Evolutionary conservation across 2,888 invertebrate species (phyloP).

Genomic region (Yponomeuta sedellus): DNA sequence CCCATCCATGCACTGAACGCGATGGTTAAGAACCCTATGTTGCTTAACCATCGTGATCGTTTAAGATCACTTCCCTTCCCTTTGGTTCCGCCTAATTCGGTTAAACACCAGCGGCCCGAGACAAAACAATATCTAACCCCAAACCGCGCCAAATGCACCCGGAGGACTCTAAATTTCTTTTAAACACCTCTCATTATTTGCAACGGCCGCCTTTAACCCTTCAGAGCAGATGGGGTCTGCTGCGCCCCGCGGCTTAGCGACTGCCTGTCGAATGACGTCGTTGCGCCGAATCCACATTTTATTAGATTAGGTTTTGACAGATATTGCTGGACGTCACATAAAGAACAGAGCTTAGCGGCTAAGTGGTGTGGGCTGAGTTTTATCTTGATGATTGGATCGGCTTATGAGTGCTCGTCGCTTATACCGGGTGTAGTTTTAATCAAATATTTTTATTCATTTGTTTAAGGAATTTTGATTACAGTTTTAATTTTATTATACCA

Average conservation of each 20-base stretch:
- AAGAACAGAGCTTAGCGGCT: conserved; percentile 34
- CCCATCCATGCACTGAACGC: no score
- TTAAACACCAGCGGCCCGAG: conserved; percentile 27
- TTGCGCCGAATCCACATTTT: conserved; percentile 49
- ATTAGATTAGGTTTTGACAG: conserved; percentile 69
- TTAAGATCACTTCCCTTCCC: no score
- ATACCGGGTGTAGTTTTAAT: not conserved
- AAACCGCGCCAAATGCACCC: conserved; percentile 37
- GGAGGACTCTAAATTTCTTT: conserved; percentile 61
- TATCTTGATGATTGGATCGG: not conserved
- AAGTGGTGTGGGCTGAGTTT: conserved; percentile 1
- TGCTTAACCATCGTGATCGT: no score
- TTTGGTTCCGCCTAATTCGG: not conserved
- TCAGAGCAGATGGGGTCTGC: conserved; percentile 59
- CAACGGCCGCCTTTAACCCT: conserved; percentile 68
- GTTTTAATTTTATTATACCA: not conserved
- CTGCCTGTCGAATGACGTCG: conserved; percentile 43
- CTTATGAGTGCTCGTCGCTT: not conserved
- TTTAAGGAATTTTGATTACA: not conserved
- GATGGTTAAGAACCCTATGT: no score
- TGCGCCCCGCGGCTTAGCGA: conserved; percentile 28
- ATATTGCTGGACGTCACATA: conserved; percentile 61
- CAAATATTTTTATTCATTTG: not conserved
- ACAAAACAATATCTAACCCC: conserved; percentile 41
- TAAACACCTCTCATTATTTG: conserved; percentile 66